phyloP scores from a whole-genome alignment of 2,797 vertebrate genomes.

The Diceros bicornis region DNA sequence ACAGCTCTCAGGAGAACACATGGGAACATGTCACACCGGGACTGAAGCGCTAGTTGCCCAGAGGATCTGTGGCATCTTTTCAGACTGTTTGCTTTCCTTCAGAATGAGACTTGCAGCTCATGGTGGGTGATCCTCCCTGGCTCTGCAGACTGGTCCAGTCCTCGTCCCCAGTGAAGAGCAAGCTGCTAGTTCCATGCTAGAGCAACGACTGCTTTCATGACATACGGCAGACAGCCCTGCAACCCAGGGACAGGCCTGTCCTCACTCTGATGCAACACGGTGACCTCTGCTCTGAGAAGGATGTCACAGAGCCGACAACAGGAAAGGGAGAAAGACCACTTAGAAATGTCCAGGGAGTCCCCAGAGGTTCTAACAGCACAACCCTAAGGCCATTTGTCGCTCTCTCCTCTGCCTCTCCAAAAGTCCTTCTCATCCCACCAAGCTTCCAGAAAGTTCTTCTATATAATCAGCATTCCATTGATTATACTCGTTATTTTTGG shows the following conservation, averaged over 20 bases:
- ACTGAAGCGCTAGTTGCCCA: constrained; percentile 10
- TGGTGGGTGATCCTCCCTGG: constrained; percentile 76
- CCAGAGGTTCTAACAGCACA: constrained; percentile 59
- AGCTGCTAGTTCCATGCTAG: constrained; percentile 57
- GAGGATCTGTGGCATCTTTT: constrained; percentile 63
- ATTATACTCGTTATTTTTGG: neutral
- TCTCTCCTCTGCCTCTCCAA: neutral
- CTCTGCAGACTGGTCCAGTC: constrained; percentile 68
- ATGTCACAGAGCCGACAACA: constrained; percentile 62
- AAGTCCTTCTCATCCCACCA: constrained; percentile 56
- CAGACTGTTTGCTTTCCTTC: constrained; percentile 77
- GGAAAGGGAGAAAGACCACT: constrained; percentile 69
- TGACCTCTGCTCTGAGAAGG: constrained; percentile 78
- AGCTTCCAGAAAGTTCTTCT: constrained; percentile 69
- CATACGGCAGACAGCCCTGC: constrained; percentile 55
- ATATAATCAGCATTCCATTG: neutral
- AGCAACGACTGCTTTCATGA: constrained; percentile 63
- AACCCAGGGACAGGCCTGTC: constrained; percentile 76
- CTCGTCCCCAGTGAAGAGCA: constrained; percentile 73
- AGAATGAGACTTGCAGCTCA: constrained; percentile 73
- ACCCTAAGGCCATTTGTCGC: constrained; percentile 43
- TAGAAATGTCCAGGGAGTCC: constrained; percentile 78
- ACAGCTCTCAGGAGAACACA: constrained; percentile 64
- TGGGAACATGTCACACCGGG: constrained; percentile 69
- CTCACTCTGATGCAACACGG: neutral